Evolutionary conservation across 35 echinoderm and acorn worm species (phyloP).

Genomic region (Lytechinus variegatus): DNA sequence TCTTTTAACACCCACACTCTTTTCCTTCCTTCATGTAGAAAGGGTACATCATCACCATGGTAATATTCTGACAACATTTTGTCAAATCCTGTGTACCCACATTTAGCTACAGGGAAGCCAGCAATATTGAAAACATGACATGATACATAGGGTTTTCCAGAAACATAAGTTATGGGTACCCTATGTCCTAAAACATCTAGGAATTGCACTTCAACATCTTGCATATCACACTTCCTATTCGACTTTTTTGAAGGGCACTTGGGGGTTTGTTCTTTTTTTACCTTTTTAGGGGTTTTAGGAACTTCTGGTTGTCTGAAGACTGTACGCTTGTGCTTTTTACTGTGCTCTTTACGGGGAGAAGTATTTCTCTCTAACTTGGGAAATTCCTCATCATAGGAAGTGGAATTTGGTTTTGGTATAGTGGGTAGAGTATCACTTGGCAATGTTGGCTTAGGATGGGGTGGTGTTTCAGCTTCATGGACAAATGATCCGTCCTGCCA

Average conservation of each 20-base stretch:
- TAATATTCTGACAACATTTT: conserved; percentile 5
- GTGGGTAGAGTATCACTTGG: not conserved
- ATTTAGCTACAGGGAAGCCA: not conserved
- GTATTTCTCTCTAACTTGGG: not conserved
- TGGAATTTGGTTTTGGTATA: not conserved
- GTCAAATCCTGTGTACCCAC: not conserved
- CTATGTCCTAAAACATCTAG: not conserved
- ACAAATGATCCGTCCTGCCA: not conserved
- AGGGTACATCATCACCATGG: not conserved
- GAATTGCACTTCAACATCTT: not conserved
- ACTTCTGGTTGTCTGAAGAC: not conserved
- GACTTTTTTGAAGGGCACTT: too few relatives aligned
- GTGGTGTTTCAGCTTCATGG: not conserved
- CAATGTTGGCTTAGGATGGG: not conserved
- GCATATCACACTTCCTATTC: too few relatives aligned
- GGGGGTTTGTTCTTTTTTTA: not conserved
- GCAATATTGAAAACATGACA: conserved; percentile 1
- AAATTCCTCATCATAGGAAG: not conserved
- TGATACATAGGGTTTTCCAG: not conserved
- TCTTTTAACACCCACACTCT: conserved; percentile 21
- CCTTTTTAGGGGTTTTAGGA: not conserved
- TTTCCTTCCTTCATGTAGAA: not conserved
- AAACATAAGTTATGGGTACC: not conserved
- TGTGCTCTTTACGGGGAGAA: not conserved
- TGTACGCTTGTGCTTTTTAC: not conserved